Evolutionary conservation across 2,113 vertebrate species (phyloP).

Genomic region (Aythya baeri): DNA sequence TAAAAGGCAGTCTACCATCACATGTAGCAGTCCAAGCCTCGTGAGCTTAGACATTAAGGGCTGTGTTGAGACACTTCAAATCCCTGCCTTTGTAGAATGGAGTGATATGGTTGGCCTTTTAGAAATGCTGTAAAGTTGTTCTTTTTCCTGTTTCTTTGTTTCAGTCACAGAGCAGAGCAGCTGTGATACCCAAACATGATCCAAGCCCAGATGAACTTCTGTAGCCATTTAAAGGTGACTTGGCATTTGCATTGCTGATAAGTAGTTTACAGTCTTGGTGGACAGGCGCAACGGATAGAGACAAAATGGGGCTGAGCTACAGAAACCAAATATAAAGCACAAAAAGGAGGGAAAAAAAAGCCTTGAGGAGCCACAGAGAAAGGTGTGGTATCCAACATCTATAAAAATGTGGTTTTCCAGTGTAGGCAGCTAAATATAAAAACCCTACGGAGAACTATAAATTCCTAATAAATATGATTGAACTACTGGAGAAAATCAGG

Average conservation of each 20-base stretch:
- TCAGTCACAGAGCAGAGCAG: not conserved
- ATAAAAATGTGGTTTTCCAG: constrained; percentile 74
- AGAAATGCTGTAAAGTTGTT: not conserved
- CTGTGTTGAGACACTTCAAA: not conserved
- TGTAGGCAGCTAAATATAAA: constrained; percentile 72
- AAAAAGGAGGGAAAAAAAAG: not conserved
- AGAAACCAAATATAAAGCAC: not conserved
- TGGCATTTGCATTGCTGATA: not conserved
- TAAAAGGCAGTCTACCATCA: not conserved
- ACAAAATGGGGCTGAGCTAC: not conserved
- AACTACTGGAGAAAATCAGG: constrained; percentile 47
- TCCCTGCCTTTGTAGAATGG: not conserved
- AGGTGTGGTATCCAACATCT: constrained; percentile 63
- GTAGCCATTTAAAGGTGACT: not conserved
- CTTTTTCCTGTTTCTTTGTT: not conserved
- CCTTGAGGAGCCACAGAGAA: constrained; percentile 50
- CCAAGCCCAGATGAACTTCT: not conserved
- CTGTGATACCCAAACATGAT: not conserved
- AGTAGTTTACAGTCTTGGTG: not conserved
- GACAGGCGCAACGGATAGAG: not conserved
- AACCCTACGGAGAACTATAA: constrained; percentile 66
- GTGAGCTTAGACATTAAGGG: not conserved
- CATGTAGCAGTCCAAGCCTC: accelerated
- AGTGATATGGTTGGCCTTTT: not conserved
- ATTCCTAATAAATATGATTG: constrained; percentile 68